Conservation (phyloP, 1,140 invertebrate species). For the Teleogryllus occipitalis region DNA sequence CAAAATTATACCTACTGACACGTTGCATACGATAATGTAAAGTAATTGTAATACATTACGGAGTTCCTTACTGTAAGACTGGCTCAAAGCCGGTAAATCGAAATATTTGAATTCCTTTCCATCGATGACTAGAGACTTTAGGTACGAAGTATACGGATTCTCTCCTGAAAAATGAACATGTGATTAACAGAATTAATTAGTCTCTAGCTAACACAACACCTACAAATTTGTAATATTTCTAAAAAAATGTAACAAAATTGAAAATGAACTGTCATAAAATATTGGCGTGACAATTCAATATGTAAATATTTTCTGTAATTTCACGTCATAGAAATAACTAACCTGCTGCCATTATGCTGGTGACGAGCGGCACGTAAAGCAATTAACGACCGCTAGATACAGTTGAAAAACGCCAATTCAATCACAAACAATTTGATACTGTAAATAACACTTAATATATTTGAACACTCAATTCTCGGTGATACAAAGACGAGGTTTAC, state of each 20-base stretch:
- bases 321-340: background rate
- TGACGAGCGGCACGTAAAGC: background rate
- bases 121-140: slow-evolving; percentile 56
- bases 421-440: background rate
- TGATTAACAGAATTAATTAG: background rate
- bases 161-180: slow-evolving; percentile 21
- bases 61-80: slow-evolving; percentile 64
- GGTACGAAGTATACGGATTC: slow-evolving; percentile 61
- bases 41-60: slow-evolving; percentile 6
- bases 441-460: background rate
- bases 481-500: background rate
- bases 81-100: slow-evolving; percentile 56
- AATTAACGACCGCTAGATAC: background rate
- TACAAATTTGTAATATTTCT: background rate
- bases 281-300: too few relatives aligned
- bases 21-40: background rate
- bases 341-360: background rate
- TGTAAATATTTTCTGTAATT: background rate
- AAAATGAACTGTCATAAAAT: background rate
- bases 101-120: slow-evolving; percentile 65
- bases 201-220: background rate
- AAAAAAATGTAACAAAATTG: background rate
- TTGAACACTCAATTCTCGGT: background rate
- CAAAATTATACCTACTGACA: background rate
- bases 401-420: background rate